A percentile compares a stretch with the other conserved stretches of the same genome.
Evolutionary conservation across 1,140 invertebrate genomes (phyloP).

Genomic region (Zaprionus davidi): DNA sequence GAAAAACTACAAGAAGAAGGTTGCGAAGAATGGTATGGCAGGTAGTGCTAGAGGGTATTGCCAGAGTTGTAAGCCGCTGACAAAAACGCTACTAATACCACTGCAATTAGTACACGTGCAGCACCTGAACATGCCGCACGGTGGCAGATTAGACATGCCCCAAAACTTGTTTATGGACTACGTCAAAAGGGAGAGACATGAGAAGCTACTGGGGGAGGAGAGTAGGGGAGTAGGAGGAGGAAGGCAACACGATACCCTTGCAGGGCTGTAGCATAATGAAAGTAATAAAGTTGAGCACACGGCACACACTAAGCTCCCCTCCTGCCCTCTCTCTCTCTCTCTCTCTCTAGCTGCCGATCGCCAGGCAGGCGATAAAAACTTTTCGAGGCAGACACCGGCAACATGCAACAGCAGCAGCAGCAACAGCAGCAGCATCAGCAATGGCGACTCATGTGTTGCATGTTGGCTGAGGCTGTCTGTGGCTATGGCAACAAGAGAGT

Average conservation of each 20-base stretch:
- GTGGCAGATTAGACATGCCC: slow-evolving; percentile 61
- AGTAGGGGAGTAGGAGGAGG: background rate
- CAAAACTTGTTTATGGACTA: slow-evolving; percentile 75
- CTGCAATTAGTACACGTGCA: slow-evolving; percentile 77
- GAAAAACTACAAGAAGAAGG: slow-evolving; percentile 13
- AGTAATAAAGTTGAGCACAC: slow-evolving; percentile 74
- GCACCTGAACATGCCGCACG: slow-evolving; percentile 66
- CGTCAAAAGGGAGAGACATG: background rate
- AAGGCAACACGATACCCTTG: slow-evolving; percentile 17
- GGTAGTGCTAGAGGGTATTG: background rate
- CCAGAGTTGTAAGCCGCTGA: slow-evolving; percentile 66
- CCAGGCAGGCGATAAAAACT: slow-evolving; percentile 67
- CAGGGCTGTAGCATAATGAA: slow-evolving; percentile 77
- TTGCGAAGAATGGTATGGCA: background rate
- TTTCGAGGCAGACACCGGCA: slow-evolving; percentile 47
- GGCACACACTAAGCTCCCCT: background rate
- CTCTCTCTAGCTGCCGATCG: slow-evolving; percentile 34
- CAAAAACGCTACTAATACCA: slow-evolving; percentile 77
- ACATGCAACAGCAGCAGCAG: too few species aligned
- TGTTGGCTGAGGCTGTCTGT: slow-evolving; percentile 48
- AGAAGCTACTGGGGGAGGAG: background rate
- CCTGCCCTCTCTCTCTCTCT: background rate
- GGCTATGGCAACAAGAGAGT: slow-evolving; percentile 54
- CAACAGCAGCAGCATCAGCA: slow-evolving; percentile 4
- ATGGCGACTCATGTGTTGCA: slow-evolving; percentile 52